These are phyloP conservation scores for Oegoconia quadripuncta DNA, from an alignment of 2,888 invertebrate species.

Conservation along the genomic window DNA sequence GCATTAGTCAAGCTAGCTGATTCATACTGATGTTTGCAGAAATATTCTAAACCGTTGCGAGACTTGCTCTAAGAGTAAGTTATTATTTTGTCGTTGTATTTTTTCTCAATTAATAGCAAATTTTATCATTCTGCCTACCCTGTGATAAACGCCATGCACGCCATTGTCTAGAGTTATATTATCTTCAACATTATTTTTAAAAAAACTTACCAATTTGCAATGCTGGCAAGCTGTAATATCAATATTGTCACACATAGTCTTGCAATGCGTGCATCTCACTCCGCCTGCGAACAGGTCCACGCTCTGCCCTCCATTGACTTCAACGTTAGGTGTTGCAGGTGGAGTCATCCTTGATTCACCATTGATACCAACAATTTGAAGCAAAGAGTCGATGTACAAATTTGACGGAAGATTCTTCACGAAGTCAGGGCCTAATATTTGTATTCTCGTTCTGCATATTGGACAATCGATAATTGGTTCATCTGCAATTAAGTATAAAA, in stretches of 20 bases:
- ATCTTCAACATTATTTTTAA: conserved; percentile 2
- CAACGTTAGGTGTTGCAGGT: conserved; percentile 29
- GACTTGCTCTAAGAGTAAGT: background rate
- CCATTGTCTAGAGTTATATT: background rate
- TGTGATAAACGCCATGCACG: background rate
- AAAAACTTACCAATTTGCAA: conserved; percentile 77
- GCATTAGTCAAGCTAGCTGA: no score
- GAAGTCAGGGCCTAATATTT: conserved; percentile 68
- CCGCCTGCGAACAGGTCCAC: conserved; percentile 57
- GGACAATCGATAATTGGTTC: conserved; percentile 73
- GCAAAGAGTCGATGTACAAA: conserved; percentile 81
- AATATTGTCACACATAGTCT: conserved; percentile 48
- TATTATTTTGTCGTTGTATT: background rate
- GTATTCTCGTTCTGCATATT: conserved; percentile 73
- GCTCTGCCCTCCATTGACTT: conserved; percentile 29
- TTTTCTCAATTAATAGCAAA: no score
- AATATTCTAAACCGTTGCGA: background rate
- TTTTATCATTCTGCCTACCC: no score
- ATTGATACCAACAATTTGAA: conserved; percentile 65
- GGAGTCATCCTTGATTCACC: conserved; percentile 22
- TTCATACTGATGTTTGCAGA: no score
- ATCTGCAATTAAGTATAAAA: no score
- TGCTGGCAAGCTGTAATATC: conserved; percentile 72
- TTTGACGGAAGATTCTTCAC: conserved; percentile 82
- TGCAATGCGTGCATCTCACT: conserved; percentile 52